Percentiles rank a stretch among this genome's conserved stretches.
phyloP scores from a whole-genome alignment of 2,113 vertebrate species.

The Naja naja region DNA sequence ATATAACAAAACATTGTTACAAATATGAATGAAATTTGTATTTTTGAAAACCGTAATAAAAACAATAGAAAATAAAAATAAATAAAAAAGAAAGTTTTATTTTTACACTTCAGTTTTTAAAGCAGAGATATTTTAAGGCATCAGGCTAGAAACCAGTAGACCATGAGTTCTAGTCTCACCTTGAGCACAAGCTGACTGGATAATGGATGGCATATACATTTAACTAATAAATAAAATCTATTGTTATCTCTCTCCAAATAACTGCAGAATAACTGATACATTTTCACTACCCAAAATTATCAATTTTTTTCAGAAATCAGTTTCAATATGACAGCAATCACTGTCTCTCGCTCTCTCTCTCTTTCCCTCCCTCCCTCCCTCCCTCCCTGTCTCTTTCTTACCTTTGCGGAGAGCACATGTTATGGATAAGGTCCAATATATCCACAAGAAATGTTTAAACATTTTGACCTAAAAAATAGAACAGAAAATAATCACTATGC shows the following conservation, averaged over 20 bases:
- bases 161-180: neutral
- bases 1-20: too few relatives aligned
- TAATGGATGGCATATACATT: neutral
- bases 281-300: neutral
- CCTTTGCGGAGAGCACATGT: conserved; percentile 69
- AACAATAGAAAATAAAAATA: neutral
- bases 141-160: neutral
- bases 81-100: neutral
- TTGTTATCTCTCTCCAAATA: neutral
- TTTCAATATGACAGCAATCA: neutral
- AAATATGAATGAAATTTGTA: too few relatives aligned
- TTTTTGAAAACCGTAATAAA: too few relatives aligned
- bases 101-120: neutral
- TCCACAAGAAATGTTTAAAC: conserved; percentile 88
- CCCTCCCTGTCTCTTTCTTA: conserved; percentile 58
- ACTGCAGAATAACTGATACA: neutral
- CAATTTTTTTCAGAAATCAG: neutral
- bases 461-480: conserved; percentile 80
- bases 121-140: neutral
- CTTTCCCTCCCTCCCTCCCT: too few relatives aligned
- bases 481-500: conserved; percentile 46
- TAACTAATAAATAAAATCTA: neutral
- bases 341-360: too few relatives aligned
- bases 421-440: conserved; percentile 77
- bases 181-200: neutral